Evolutionary conservation across 2,113 vertebrate genomes (phyloP), one percentile per base, ranked within the genome.

Genomic region (Balaeniceps rex): DNA sequence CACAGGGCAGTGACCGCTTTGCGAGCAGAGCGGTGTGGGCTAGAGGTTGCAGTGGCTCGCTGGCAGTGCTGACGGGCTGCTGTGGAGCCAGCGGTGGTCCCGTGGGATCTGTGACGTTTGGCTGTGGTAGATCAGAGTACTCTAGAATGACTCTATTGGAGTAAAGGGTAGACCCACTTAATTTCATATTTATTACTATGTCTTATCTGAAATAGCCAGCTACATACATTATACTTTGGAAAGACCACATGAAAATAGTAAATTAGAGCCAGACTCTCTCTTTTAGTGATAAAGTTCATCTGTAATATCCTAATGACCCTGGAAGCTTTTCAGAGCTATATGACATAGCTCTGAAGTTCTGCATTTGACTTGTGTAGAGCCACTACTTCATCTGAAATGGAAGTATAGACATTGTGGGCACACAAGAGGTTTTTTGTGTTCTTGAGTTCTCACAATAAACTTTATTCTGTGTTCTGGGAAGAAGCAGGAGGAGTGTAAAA

Each of bases 361-460:
- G 33, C 4, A 0, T 9, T 49, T 19, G 52, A 6, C 49, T 77
- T 0, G 0, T 65, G 6, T 10, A 6, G 9, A 57, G 42, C 65
- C 21, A 9, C 28, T 23, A 2, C 46, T 64, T 4, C 3, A 8
- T 34, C 65, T 44, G 65, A 18, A 57, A 15, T 2, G 1, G 2
- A 1, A 46, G 14, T 1, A 3, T 3, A 31, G 54, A 8, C 36
- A 13, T 5, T 6, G 6, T 1, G 65, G 46, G 2, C 36, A 9
- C 11, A 1, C 4, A 2, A 21, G 12, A 31, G 38, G 9, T 0
- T 21, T 14, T 29, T 25, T 29, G 47, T 42, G 5, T 5, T 42
- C 21, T 2, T 21, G 19, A 18, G 40, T 10, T 38, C 26, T 69
- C 49, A 2, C 29, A 6, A 1, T 3, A 3, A 34, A 4, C 4